A percentile compares a stretch with the other conserved stretches of the same genome.
Evolutionary conservation across 2,888 invertebrate species (phyloP).

Genomic region (Xestia rhomboidea): DNA sequence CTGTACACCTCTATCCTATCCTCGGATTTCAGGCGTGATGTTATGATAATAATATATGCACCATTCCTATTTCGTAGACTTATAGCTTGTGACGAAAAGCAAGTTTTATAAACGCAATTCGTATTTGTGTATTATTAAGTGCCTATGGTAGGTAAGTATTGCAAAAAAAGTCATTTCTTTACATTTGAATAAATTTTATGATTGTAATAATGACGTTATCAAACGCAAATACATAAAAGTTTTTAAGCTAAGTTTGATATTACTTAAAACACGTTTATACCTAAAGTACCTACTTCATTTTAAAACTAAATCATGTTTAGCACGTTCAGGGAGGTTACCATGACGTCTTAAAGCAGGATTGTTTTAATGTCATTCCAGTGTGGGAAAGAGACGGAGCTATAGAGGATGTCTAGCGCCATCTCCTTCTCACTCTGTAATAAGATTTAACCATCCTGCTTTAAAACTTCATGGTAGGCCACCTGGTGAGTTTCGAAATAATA

Average conservation of each 20-base stretch:
- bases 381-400: too few relatives aligned
- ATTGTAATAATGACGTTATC: not conserved
- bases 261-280: not conserved
- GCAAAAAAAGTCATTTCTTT: too few relatives aligned
- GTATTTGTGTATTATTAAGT: not conserved
- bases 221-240: not conserved
- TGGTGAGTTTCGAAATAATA: slow-evolving; percentile 20
- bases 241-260: not conserved
- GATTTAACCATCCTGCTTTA: too few relatives aligned
- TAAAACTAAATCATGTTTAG: not conserved
- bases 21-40: too few relatives aligned
- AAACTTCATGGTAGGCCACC: too few relatives aligned
- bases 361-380: too few relatives aligned
- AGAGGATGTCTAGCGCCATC: too few relatives aligned
- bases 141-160: not conserved
- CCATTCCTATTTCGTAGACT: not conserved
- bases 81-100: not conserved
- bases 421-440: too few relatives aligned
- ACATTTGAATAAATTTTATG: not conserved
- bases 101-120: slow-evolving; percentile 1
- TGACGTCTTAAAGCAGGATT: too few relatives aligned
- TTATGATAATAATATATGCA: not conserved
- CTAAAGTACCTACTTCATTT: not conserved
- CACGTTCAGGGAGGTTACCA: too few relatives aligned
- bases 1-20: too few relatives aligned